phyloP scores from a whole-genome alignment of 2,888 invertebrate genomes.

The Notocelia uddmanniana region DNA sequence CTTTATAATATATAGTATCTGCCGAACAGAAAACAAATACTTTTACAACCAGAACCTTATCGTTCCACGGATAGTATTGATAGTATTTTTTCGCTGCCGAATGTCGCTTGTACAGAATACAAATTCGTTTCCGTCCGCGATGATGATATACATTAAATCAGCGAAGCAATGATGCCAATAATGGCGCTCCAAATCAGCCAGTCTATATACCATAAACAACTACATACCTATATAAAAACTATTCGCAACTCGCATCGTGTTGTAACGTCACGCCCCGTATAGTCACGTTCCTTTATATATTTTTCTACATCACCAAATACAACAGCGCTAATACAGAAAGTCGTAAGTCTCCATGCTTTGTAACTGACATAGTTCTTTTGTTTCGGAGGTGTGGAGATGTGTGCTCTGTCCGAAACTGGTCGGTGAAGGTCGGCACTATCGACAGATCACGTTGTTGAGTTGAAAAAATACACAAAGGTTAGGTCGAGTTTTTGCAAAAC shows the following conservation, averaged over 20 bases:
- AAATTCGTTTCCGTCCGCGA: background rate
- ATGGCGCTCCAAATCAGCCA: constrained; percentile 42
- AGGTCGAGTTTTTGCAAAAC: constrained; percentile 38
- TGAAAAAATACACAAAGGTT: constrained; percentile 36
- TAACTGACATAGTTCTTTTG: background rate
- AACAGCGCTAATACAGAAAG: background rate
- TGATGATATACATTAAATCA: constrained; percentile 16
- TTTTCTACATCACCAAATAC: constrained; percentile 65
- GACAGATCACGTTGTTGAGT: constrained; percentile 41
- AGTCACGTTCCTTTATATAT: constrained; percentile 61
- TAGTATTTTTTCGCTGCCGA: background rate
- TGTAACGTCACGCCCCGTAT: constrained; percentile 50
- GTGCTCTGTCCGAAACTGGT: constrained; percentile 70
- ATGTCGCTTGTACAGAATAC: constrained; percentile 2
- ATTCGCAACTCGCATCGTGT: constrained; percentile 45
- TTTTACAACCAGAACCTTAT: background rate
- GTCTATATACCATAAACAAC: constrained; percentile 46
- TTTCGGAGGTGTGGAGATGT: constrained; percentile 55
- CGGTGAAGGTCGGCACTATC: constrained; percentile 69
- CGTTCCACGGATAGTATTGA: background rate
- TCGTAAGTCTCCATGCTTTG: background rate
- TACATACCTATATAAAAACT: constrained; percentile 51
- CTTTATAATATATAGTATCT: too few relatives aligned
- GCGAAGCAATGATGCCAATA: constrained; percentile 41
- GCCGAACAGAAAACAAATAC: too few relatives aligned